phyloP scores from a whole-genome alignment of 2,797 vertebrate genomes.

The Diceros bicornis region DNA sequence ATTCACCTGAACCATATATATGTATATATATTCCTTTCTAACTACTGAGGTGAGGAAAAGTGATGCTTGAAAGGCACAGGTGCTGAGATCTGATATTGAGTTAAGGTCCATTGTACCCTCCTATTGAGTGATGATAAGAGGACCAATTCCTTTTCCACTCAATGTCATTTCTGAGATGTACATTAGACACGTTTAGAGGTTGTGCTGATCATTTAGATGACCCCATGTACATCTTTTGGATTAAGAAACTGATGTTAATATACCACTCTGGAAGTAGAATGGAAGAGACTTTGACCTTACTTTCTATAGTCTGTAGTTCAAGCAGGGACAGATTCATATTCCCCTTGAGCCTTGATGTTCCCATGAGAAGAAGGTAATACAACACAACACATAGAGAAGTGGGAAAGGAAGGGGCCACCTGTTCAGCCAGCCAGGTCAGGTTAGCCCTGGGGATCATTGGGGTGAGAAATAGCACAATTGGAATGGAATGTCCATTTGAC shows the following conservation, averaged over 20 bases:
- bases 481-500: slow-evolving; percentile 34
- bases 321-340: background rate
- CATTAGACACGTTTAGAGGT: background rate
- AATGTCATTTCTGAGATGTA: background rate
- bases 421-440: background rate
- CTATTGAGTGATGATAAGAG: background rate
- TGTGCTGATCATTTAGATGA: background rate
- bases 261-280: background rate
- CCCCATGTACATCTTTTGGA: background rate
- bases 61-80: background rate
- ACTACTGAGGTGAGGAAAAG: background rate
- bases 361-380: slow-evolving; percentile 13
- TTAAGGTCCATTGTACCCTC: background rate
- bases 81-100: background rate
- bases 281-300: slow-evolving; percentile 38
- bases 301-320: slow-evolving; percentile 32
- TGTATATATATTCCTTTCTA: background rate
- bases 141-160: background rate
- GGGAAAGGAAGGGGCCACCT: background rate
- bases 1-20: background rate
- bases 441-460: background rate
- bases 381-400: background rate
- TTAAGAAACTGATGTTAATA: slow-evolving; percentile 8
- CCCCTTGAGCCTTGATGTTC: background rate
- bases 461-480: background rate